A percentile compares a stretch with the other conserved stretches of the same genome.
Conservation (phyloP, 2,797 vertebrate species). For the Furcifer pardalis region DNA sequence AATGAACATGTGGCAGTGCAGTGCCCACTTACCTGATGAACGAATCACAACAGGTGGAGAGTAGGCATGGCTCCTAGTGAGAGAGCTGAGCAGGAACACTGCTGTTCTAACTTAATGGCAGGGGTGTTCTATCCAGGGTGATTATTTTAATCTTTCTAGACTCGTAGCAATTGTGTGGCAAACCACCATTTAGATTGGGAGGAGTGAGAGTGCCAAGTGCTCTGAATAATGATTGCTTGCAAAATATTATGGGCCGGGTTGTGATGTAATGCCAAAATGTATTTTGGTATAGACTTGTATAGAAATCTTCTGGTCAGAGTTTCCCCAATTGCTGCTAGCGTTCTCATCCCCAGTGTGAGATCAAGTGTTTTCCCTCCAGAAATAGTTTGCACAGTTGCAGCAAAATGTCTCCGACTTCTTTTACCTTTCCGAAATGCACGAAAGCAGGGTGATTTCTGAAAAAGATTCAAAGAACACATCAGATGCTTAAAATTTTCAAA, state of each 20-base stretch:
- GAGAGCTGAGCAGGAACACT: not conserved
- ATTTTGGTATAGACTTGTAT: not conserved
- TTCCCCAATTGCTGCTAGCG: no score
- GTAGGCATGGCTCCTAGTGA: not conserved
- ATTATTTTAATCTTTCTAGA: not conserved
- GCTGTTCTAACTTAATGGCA: not conserved
- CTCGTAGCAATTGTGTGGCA: not conserved
- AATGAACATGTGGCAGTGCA: no score
- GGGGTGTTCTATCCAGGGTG: not conserved
- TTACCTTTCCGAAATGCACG: no score
- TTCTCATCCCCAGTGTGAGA: no score
- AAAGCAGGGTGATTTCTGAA: no score
- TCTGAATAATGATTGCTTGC: not conserved
- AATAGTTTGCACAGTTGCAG: no score
- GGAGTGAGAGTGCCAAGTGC: not conserved
- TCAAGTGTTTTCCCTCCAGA: no score
- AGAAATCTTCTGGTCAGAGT: no score
- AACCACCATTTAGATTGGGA: not conserved
- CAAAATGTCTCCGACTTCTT: no score
- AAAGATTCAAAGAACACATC: no score
- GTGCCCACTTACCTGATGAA: no score
- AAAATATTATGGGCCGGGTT: not conserved
- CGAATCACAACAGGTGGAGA: not conserved
- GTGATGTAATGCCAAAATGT: not conserved
- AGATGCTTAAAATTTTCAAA: no score